phyloP scores from a whole-genome alignment of 2,113 vertebrate species.

The Atherinomorus stipes region DNA sequence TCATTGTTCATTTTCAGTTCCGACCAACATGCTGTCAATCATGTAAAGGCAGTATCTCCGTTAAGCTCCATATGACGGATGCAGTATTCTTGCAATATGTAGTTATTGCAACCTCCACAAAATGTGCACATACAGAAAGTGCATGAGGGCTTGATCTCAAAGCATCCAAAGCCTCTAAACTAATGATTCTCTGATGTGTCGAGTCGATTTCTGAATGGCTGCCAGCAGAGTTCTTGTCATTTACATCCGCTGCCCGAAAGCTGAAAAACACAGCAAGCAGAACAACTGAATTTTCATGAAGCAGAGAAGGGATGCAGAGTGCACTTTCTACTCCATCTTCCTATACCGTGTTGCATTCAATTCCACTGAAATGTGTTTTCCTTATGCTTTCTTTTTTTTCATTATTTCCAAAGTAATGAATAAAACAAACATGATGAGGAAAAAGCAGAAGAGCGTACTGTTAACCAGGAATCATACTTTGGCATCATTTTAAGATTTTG shows the following conservation, averaged over 20 bases:
- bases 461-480: neutral
- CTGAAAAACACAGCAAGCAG: constrained; percentile 50
- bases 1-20: neutral
- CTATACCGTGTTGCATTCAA: constrained; percentile 11
- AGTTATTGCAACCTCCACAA: constrained; percentile 17
- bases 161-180: constrained; percentile 44
- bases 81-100: constrained; percentile 10
- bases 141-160: constrained; percentile 36
- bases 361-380: constrained; percentile 29
- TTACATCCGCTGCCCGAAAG: constrained; percentile 44
- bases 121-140: constrained; percentile 22
- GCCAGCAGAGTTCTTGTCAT: constrained; percentile 66
- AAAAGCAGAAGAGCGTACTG: neutral
- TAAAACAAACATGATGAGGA: neutral
- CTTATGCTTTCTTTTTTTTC: constrained; percentile 1
- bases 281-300: constrained; percentile 45
- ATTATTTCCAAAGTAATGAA: constrained; percentile 6
- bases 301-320: neutral
- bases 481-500: no score
- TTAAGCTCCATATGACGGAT: neutral
- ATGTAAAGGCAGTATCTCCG: accelerated
- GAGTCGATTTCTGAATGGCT: constrained; percentile 73
- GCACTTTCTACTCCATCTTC: constrained; percentile 37
- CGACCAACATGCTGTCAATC: neutral
- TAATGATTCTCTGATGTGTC: constrained; percentile 64